These are phyloP conservation scores for Microctenopoma stevenorrisi DNA, from an alignment of 2,797 vertebrate genomes.

Conservation along the genomic window DNA sequence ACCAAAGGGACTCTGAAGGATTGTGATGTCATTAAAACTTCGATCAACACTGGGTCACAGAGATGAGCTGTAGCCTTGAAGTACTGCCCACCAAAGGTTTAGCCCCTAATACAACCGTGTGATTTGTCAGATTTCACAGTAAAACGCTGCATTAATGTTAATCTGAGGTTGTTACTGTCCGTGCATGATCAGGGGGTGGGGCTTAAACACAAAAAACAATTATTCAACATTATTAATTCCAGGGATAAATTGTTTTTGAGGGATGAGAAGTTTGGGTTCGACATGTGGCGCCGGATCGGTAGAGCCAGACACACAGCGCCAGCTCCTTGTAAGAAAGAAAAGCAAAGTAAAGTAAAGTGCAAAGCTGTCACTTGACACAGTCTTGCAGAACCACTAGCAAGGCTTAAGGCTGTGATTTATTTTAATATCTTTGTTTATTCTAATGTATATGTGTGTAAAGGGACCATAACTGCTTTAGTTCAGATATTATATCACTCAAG, in stretches of 20 bases:
- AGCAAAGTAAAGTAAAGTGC: too few species aligned
- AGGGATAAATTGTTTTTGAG: too few species aligned
- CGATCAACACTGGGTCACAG: constrained; percentile 51
- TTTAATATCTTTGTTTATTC: too few species aligned
- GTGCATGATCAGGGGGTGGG: constrained; percentile 47
- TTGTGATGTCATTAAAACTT: constrained; percentile 43
- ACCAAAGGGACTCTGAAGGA: constrained; percentile 3
- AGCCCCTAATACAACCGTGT: constrained; percentile 68
- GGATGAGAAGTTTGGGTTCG: too few species aligned
- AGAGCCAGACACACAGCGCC: too few species aligned
- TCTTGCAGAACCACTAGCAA: too few species aligned
- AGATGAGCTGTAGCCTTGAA: constrained; percentile 56
- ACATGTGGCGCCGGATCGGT: too few species aligned
- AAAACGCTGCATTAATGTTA: constrained; percentile 76
- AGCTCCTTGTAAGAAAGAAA: too few species aligned
- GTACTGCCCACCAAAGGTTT: constrained; percentile 61
- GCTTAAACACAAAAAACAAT: constrained; percentile 17
- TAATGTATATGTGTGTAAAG: too few species aligned
- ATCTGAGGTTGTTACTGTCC: constrained; percentile 74
- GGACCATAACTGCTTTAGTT: too few species aligned
- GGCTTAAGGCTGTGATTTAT: too few species aligned
- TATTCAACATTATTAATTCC: too few species aligned
- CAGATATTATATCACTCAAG: neutral
- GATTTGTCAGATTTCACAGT: constrained; percentile 77
- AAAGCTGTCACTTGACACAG: neutral